A percentile compares a stretch with the other conserved stretches of the same genome.
phyloP scores from a whole-genome alignment of 1,140 invertebrate species.

The Leptinotarsa undecemlineata region DNA sequence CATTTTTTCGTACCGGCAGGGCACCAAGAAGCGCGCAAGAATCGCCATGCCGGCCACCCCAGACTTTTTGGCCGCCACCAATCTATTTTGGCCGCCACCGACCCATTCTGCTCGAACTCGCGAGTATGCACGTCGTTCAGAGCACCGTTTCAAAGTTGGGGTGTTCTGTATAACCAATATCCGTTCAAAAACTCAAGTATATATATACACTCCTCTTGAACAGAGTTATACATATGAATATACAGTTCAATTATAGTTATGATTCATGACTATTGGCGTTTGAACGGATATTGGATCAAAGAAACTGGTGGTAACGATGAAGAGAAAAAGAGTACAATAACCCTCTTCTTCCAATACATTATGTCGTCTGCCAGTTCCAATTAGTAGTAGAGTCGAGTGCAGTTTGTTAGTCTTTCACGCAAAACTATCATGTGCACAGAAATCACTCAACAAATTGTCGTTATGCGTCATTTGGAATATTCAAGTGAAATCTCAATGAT shows the following conservation, averaged over 20 bases:
- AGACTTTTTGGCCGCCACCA: constrained; percentile 40
- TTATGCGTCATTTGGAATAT: no score
- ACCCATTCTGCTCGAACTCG: constrained; percentile 49
- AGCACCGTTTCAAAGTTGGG: constrained; percentile 23
- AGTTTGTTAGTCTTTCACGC: constrained; percentile 15
- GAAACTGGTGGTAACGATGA: constrained; percentile 2
- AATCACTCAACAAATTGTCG: constrained; percentile 4
- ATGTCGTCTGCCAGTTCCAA: constrained; percentile 5
- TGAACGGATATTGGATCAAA: constrained; percentile 2
- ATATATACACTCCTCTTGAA: not conserved
- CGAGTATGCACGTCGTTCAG: constrained; percentile 46
- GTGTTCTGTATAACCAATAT: constrained; percentile 13
- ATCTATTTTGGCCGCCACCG: constrained; percentile 46
- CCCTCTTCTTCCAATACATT: not conserved
- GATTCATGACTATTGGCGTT: not conserved
- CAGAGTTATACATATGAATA: not conserved
- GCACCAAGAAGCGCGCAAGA: constrained; percentile 53
- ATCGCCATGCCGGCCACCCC: constrained; percentile 45
- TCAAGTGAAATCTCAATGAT: no score
- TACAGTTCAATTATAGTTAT: no score
- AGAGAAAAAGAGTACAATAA: not conserved
- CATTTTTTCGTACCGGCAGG: constrained; percentile 46
- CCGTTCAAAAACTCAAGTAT: constrained; percentile 2
- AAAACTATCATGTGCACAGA: constrained; percentile 10
- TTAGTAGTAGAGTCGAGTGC: constrained; percentile 16